A percentile compares a stretch with the other conserved stretches of the same genome.
Conservation (phyloP, 2,113 vertebrate genomes). For the Peromyscus leucopus region DNA sequence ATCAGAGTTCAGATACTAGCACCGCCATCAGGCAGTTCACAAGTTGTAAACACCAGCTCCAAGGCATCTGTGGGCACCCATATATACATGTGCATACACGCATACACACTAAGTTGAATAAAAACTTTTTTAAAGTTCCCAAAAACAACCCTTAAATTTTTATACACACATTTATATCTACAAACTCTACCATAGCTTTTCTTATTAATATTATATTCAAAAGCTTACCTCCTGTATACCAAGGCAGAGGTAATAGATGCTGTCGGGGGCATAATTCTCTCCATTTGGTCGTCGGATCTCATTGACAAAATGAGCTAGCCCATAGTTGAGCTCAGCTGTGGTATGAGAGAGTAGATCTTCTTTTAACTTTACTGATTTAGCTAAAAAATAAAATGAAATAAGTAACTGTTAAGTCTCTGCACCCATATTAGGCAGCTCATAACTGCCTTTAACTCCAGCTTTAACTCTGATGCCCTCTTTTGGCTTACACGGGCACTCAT, state of each 20-base stretch:
- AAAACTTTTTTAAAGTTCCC: background rate
- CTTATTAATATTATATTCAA: conserved; percentile 55
- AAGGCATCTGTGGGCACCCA: background rate
- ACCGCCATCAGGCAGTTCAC: background rate
- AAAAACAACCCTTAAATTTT: conserved; percentile 8
- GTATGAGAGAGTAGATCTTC: conserved; percentile 92
- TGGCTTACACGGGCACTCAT: background rate
- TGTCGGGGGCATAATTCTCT: conserved; percentile 96
- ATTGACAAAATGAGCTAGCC: conserved; percentile 93
- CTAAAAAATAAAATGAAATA: conserved; percentile 81
- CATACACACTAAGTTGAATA: background rate
- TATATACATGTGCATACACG: background rate
- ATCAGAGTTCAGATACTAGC: background rate
- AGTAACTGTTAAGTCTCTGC: conserved; percentile 61
- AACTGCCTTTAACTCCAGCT: background rate
- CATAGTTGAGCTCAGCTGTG: conserved; percentile 91
- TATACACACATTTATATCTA: conserved; percentile 14
- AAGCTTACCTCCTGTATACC: conserved; percentile 96
- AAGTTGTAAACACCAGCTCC: background rate
- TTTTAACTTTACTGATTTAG: conserved; percentile 91
- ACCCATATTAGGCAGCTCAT: background rate
- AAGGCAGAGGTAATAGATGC: conserved; percentile 98
- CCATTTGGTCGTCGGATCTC: conserved; percentile 95
- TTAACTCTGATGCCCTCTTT: background rate
- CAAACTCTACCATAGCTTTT: background rate